A percentile compares a stretch with the other conserved stretches of the same genome.
Conservation (phyloP, 2,797 vertebrate species). For the Trematomus bernacchii region DNA sequence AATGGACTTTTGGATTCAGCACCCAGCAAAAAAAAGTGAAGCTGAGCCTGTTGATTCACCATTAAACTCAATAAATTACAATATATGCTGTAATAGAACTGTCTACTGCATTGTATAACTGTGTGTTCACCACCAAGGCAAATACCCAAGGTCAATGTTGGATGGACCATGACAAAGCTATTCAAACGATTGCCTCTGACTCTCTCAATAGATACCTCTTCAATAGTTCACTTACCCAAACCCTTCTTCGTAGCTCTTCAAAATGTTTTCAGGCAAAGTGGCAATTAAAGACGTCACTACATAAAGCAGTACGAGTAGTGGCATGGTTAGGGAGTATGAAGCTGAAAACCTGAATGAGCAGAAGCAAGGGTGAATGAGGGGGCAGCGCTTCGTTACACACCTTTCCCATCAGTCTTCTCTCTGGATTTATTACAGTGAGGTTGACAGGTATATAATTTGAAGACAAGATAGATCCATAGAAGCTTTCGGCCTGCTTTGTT, state of each 20-base stretch:
- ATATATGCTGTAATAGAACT: neutral
- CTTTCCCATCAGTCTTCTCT: slow-evolving; percentile 5
- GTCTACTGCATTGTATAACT: neutral
- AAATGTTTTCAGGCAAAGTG: neutral
- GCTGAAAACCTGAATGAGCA: neutral
- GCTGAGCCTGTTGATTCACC: neutral
- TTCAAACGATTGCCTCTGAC: neutral
- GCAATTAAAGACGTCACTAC: neutral
- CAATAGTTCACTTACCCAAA: neutral
- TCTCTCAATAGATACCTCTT: too few relatives aligned
- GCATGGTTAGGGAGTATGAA: neutral
- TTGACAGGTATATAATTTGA: slow-evolving; percentile 22
- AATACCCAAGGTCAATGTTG: neutral
- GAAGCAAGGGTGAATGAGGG: slow-evolving; percentile 8
- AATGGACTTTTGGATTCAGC: neutral
- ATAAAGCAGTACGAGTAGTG: neutral
- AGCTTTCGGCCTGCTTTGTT: neutral
- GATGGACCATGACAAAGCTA: neutral
- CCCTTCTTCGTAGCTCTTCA: neutral
- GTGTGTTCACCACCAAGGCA: neutral
- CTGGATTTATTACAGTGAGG: neutral
- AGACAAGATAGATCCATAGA: slow-evolving; percentile 15
- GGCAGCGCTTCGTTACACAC: neutral
- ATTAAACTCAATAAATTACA: neutral
- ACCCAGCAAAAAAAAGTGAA: neutral